A percentile compares a stretch with the other conserved stretches of the same genome.
Evolutionary conservation across 1,140 invertebrate species (phyloP).

Genomic region (Leptinotarsa texana): DNA sequence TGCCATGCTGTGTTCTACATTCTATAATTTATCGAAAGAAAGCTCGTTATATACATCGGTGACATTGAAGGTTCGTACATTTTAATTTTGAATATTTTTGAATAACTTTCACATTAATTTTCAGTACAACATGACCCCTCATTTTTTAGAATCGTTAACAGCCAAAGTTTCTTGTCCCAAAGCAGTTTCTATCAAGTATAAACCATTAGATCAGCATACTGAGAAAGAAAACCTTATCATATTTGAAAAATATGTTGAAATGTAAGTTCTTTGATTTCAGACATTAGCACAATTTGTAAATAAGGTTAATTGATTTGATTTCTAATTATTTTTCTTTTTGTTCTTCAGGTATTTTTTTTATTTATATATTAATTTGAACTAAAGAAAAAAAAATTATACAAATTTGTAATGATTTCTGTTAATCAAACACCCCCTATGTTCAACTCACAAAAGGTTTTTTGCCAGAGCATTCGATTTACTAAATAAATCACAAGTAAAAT

Average conservation of each 20-base stretch:
- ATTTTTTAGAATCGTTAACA: slow-evolving; percentile 39
- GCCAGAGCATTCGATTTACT: too few species aligned
- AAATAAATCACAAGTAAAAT: too few species aligned
- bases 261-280: slow-evolving; percentile 24
- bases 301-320: not conserved
- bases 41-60: slow-evolving; percentile 39
- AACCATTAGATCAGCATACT: slow-evolving; percentile 36
- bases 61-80: slow-evolving; percentile 35
- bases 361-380: too few species aligned
- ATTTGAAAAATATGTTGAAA: slow-evolving; percentile 37
- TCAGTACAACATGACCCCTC: slow-evolving; percentile 41
- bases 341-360: too few species aligned
- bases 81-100: not conserved
- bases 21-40: slow-evolving; percentile 41
- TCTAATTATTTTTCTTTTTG: not conserved
- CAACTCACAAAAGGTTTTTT: too few species aligned
- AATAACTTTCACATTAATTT: slow-evolving; percentile 17
- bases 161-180: slow-evolving; percentile 37
- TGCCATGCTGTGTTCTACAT: slow-evolving; percentile 41
- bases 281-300: slow-evolving; percentile 4
- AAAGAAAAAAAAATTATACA: too few species aligned
- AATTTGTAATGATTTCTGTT: too few species aligned
- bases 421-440: too few species aligned
- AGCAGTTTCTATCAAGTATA: slow-evolving; percentile 39
- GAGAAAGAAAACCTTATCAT: slow-evolving; percentile 35